Conservation (phyloP, 2,888 invertebrate species). For the Bombylius major region DNA sequence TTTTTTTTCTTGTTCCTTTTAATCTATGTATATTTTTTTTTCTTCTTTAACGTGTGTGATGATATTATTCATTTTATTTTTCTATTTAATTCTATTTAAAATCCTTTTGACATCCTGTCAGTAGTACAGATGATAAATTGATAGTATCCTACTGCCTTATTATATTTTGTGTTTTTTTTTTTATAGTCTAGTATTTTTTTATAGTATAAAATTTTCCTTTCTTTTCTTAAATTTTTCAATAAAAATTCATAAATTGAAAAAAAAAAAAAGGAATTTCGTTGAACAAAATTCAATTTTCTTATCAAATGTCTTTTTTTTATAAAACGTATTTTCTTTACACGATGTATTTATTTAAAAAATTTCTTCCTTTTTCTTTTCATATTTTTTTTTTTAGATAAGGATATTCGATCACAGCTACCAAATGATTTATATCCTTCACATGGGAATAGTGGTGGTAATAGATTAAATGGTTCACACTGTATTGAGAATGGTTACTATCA, state of each 20-base stretch:
- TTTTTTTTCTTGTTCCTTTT: too few relatives aligned
- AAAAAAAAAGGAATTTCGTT: too few relatives aligned
- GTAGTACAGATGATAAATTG: constrained; percentile 8
- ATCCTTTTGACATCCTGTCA: background rate
- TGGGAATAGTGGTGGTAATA: background rate
- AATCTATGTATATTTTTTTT: too few relatives aligned
- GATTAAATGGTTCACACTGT: background rate
- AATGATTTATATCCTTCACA: constrained; percentile 13
- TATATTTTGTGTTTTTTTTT: background rate
- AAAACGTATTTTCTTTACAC: too few relatives aligned
- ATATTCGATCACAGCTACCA: constrained; percentile 30
- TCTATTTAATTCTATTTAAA: too few relatives aligned
- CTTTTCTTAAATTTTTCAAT: too few relatives aligned
- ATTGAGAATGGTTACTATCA: constrained; percentile 30
- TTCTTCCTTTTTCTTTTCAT: constrained; percentile 5
- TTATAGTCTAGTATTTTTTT: too few relatives aligned
- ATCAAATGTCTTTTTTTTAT: too few relatives aligned
- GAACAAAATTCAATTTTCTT: too few relatives aligned
- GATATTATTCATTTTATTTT: background rate
- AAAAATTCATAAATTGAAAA: too few relatives aligned
- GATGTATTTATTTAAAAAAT: background rate
- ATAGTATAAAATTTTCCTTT: too few relatives aligned
- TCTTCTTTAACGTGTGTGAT: background rate
- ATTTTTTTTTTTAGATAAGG: constrained; percentile 29
- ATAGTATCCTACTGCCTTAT: background rate